phyloP scores from a whole-genome alignment of 2,113 vertebrate species.

The Fregata magnificens region DNA sequence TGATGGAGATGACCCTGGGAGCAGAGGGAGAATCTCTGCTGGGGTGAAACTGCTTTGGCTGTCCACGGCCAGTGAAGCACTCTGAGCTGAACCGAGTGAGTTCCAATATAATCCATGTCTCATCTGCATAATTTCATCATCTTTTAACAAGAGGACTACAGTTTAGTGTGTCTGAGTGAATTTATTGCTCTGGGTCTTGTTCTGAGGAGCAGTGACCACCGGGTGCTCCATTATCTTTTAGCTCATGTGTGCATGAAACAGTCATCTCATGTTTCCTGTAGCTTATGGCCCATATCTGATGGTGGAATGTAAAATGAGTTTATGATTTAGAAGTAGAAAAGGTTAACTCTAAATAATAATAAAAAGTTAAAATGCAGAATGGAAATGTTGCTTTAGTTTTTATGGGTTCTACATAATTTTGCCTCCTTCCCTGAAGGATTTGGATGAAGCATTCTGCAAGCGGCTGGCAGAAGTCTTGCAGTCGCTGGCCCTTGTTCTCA shows the following conservation, averaged over 20 bases:
- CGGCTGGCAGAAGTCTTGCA: no score
- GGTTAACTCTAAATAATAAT: constrained; percentile 83
- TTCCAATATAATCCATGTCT: not conserved
- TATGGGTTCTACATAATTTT: constrained; percentile 76
- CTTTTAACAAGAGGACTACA: not conserved
- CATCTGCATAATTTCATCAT: not conserved
- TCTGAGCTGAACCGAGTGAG: not conserved
- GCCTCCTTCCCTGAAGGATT: constrained; percentile 63
- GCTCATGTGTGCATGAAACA: not conserved
- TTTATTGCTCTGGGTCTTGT: constrained; percentile 17
- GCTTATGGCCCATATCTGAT: constrained; percentile 23
- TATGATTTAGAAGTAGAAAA: constrained; percentile 76
- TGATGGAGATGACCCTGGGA: not conserved
- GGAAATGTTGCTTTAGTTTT: constrained; percentile 74
- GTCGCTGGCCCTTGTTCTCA: no score
- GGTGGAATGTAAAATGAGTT: constrained; percentile 65
- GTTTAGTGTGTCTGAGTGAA: constrained; percentile 13
- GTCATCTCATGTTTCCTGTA: not conserved
- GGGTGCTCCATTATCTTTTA: not conserved
- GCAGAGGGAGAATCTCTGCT: not conserved
- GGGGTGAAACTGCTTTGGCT: not conserved
- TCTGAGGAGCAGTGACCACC: constrained; percentile 40
- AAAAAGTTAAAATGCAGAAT: constrained; percentile 69
- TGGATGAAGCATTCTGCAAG: no score
- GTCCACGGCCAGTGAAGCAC: not conserved